Base-by-base conservation (phyloP, 2,888 invertebrate species). In the Smittia sp. region DNA sequence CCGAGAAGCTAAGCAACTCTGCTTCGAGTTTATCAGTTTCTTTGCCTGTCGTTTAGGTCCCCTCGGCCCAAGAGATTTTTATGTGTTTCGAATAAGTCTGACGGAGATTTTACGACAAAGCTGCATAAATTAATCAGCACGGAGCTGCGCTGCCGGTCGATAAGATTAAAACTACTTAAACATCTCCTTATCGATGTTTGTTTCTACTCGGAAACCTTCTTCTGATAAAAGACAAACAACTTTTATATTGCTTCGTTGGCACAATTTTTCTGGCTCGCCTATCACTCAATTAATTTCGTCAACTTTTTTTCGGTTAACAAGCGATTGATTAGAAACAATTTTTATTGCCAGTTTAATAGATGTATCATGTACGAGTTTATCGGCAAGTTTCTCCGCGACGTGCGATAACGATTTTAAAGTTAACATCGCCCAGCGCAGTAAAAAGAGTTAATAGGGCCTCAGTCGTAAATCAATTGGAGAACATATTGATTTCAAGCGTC, bases 381-480 rank as follows among this genome's bases (percentile, higher is more conserved):
- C 73, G 62, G 63, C 6, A 20, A 41, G 13, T 62, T 72, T 69
- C 18, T 24, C 25, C n/a, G n/a, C n/a, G 13, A 22, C n/a, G 11
- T 62, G 72, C 39, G 73, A 73, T 65, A 73, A 73, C 65, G 73
- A 73, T 73, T 73, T 72, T 72, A 62, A 72, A 58, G 41, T 65
- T 18, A 70, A n/a, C 25, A 63, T 63, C 63, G 63, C 25, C 1
- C 11, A 63, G 13, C 2, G 58, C 58, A 58, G 58, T 58, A 58
- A 68, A n/a, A 68, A 68, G 20, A 54, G 11, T 54, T 70, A 20
- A 70, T 54, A 52, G 69, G 69, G 7, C 11, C 25, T 22, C 9
- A 1, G 65, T 15, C 54, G 27, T 70, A 70, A 70, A 70, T 70
- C 69, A 70, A 70, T 70, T 65, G 24, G 25, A 15, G n/a, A 27